Conservation (phyloP, 2,113 vertebrate genomes). For the Muscicapa adusta region DNA sequence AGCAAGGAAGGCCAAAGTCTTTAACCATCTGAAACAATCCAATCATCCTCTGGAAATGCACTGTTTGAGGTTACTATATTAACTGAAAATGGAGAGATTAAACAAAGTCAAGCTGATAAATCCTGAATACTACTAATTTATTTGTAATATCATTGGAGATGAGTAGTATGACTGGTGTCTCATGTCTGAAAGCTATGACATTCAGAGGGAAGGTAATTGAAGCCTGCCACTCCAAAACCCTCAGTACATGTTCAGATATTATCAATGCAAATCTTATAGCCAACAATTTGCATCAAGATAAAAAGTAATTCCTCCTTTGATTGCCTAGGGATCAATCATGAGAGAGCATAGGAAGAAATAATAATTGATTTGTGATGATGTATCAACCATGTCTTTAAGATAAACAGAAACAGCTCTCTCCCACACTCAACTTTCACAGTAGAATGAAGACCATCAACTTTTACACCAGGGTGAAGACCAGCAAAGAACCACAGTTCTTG, state of each 20-base stretch:
- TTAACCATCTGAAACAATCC: slow-evolving; percentile 5
- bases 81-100: slow-evolving; percentile 2
- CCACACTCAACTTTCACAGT: background rate
- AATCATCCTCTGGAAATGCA: background rate
- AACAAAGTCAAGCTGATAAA: background rate
- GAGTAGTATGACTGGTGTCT: background rate
- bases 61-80: background rate
- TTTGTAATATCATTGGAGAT: background rate
- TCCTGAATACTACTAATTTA: background rate
- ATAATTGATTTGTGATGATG: background rate
- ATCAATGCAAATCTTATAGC: slow-evolving; percentile 40
- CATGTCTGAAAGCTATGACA: background rate
- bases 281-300: background rate
- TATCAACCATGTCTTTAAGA: background rate
- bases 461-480: background rate
- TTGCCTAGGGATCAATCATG: background rate
- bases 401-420: background rate
- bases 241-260: background rate
- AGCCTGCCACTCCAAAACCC: background rate
- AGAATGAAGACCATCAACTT: background rate
- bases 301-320: background rate
- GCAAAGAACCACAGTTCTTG: background rate
- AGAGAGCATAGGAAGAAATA: background rate
- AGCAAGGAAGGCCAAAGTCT: background rate
- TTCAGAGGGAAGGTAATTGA: background rate